Percentiles rank a stretch among this genome's conserved stretches.
These are phyloP conservation scores for Trissonchulus latispiculum DNA, from an alignment of 2,888 invertebrate genomes.

Conservation along the genomic window DNA sequence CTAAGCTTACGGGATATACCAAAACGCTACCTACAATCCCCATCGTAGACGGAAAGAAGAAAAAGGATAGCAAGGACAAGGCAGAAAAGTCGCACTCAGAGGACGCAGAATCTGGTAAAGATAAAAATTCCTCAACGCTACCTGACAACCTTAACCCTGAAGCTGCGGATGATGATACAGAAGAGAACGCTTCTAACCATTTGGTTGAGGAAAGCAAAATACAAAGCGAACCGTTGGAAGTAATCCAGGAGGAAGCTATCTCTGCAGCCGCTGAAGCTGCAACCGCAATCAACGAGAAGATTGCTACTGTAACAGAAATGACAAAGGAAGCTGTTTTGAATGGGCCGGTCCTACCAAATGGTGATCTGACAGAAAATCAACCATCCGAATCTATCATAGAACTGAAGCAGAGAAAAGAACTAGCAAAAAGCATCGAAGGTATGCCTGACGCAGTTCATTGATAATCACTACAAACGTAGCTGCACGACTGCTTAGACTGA, in stretches of 20 bases:
- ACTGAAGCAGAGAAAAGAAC: neutral
- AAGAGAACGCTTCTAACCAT: no score
- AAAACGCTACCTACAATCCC: neutral
- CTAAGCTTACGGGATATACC: neutral
- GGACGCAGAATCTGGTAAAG: no score
- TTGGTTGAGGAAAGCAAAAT: no score
- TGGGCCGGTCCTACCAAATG: neutral
- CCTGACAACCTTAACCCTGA: no score
- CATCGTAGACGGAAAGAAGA: neutral
- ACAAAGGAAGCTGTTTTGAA: neutral
- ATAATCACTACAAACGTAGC: no score
- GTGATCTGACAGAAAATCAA: neutral
- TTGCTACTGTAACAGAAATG: neutral
- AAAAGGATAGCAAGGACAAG: no score
- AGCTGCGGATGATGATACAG: no score
- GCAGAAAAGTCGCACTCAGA: no score
- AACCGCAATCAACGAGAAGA: neutral
- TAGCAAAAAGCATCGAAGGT: neutral
- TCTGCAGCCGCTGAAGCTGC: neutral
- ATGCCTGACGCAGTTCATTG: no score
- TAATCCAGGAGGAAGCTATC: neutral
- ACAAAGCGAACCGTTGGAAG: no score
- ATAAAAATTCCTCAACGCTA: no score
- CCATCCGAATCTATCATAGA: neutral
- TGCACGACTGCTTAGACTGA: no score